Conservation (phyloP, 2,113 vertebrate genomes). For the Pseudonaja textilis region DNA sequence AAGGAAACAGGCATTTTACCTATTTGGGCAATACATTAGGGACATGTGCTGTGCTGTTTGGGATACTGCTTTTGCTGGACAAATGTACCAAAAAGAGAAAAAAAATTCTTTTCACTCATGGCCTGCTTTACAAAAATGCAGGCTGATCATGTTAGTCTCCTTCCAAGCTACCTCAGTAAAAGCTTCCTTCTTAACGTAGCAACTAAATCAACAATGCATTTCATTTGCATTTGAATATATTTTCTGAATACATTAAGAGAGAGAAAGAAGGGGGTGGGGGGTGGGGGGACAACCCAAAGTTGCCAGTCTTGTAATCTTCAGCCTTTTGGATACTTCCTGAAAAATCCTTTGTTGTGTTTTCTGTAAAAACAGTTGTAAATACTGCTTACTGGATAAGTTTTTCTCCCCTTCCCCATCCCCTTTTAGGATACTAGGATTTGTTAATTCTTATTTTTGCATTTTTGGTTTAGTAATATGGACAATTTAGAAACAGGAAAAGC, state of each 20-base stretch:
- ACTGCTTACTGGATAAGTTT: slow-evolving; percentile 75
- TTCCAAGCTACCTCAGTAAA: slow-evolving; percentile 34
- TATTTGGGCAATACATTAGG: slow-evolving; percentile 74
- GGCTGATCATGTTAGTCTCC: slow-evolving; percentile 50
- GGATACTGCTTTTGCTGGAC: slow-evolving; percentile 71
- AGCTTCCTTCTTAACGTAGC: slow-evolving; percentile 50
- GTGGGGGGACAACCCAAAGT: slow-evolving; percentile 32
- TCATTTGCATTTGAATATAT: slow-evolving; percentile 33
- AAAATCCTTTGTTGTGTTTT: slow-evolving; percentile 60
- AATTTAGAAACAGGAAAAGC: slow-evolving; percentile 81
- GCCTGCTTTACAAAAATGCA: slow-evolving; percentile 52
- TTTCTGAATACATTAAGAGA: not conserved
- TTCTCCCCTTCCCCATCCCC: slow-evolving; percentile 47
- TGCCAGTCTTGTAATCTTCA: slow-evolving; percentile 42
- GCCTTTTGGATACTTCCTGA: slow-evolving; percentile 60
- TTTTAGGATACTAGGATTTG: slow-evolving; percentile 71
- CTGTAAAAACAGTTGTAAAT: slow-evolving; percentile 71
- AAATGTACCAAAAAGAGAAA: slow-evolving; percentile 70
- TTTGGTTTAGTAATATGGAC: slow-evolving; percentile 81
- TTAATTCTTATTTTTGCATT: slow-evolving; percentile 70
- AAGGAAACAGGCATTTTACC: slow-evolving; percentile 72
- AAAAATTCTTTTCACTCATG: slow-evolving; percentile 64
- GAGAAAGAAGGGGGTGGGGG: not conserved
- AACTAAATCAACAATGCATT: slow-evolving; percentile 50
- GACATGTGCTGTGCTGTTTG: slow-evolving; percentile 71